Conservation (phyloP, 1,140 invertebrate genomes). For the Venturia canescens region DNA sequence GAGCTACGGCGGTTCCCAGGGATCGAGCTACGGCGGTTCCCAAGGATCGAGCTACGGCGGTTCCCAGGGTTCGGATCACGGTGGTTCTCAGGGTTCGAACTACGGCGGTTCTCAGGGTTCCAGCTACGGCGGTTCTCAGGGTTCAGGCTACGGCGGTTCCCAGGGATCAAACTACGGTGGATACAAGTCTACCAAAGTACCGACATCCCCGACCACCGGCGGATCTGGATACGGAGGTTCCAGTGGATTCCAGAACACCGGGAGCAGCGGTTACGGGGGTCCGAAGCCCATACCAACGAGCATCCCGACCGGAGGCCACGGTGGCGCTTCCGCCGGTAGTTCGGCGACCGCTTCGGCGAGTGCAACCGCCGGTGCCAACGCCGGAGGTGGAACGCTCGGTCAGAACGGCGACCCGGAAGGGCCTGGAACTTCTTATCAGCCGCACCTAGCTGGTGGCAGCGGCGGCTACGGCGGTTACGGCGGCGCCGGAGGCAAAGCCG, state of each 20-base stretch:
- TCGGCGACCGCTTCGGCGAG: slow-evolving; percentile 43
- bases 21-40: neutral
- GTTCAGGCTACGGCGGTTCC: slow-evolving; percentile 19
- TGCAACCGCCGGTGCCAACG: slow-evolving; percentile 54
- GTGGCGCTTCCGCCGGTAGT: slow-evolving; percentile 8
- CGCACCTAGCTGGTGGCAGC: neutral
- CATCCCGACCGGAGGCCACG: slow-evolving; percentile 15
- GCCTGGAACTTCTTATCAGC: neutral
- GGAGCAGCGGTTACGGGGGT: neutral
- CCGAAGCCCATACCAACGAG: slow-evolving; percentile 5
- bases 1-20: neutral
- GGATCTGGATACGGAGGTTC: slow-evolving; percentile 29
- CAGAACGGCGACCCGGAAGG: neutral
- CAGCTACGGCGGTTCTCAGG: slow-evolving; percentile 1
- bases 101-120: slow-evolving; percentile 19
- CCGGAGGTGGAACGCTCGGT: neutral
- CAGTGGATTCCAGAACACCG: slow-evolving; percentile 17
- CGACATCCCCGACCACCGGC: neutral
- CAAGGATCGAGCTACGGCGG: neutral
- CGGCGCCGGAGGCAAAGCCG: neutral
- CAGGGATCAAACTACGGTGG: slow-evolving; percentile 1
- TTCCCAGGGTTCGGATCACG: neutral
- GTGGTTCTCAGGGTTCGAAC: neutral
- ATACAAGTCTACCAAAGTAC: neutral
- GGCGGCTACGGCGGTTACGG: slow-evolving; percentile 21